Conservation (phyloP, 2,113 vertebrate species). For the Syngnathus floridae region DNA sequence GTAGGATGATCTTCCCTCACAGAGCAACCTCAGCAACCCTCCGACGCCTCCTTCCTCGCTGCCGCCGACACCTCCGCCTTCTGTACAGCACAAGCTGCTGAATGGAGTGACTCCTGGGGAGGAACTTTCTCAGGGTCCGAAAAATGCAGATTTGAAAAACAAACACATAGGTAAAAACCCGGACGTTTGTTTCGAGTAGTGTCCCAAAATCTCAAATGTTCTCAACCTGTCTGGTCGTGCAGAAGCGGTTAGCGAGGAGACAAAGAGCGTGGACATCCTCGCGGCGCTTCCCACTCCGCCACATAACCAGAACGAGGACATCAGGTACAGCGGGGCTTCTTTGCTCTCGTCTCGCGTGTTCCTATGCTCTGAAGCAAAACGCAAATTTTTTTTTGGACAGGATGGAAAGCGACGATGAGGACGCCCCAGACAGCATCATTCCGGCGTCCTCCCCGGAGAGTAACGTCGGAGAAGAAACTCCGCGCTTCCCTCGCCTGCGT, state of each 20-base stretch:
- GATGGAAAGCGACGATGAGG: slow-evolving; percentile 96
- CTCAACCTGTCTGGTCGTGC: slow-evolving; percentile 1
- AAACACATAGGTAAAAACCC: slow-evolving; percentile 71
- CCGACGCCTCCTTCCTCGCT: slow-evolving; percentile 96
- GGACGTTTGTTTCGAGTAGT: not conserved
- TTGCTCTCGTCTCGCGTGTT: not conserved
- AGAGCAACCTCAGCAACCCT: slow-evolving; percentile 98
- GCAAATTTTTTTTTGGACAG: slow-evolving; percentile 51
- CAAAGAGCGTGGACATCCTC: slow-evolving; percentile 91
- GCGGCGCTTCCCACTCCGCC: slow-evolving; percentile 97
- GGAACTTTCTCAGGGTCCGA: slow-evolving; percentile 82
- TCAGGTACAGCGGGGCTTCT: slow-evolving; percentile 69
- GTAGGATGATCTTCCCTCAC: slow-evolving; percentile 32
- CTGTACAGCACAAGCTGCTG: slow-evolving; percentile 93
- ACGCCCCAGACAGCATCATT: slow-evolving; percentile 90
- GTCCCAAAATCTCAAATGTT: not conserved
- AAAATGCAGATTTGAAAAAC: slow-evolving; percentile 68
- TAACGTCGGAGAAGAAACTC: slow-evolving; percentile 82
- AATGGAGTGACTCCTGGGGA: slow-evolving; percentile 88
- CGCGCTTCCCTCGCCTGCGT: slow-evolving; percentile 84
- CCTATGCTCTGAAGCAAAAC: not conserved
- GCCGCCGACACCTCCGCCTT: slow-evolving; percentile 94
- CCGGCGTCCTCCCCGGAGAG: slow-evolving; percentile 95
- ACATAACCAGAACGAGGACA: slow-evolving; percentile 96
- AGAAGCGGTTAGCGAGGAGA: slow-evolving; percentile 76